Evolutionary conservation across 2,888 invertebrate genomes (phyloP), one percentile per base, ranked within the genome.

Genomic region (Orchestes rusci): DNA sequence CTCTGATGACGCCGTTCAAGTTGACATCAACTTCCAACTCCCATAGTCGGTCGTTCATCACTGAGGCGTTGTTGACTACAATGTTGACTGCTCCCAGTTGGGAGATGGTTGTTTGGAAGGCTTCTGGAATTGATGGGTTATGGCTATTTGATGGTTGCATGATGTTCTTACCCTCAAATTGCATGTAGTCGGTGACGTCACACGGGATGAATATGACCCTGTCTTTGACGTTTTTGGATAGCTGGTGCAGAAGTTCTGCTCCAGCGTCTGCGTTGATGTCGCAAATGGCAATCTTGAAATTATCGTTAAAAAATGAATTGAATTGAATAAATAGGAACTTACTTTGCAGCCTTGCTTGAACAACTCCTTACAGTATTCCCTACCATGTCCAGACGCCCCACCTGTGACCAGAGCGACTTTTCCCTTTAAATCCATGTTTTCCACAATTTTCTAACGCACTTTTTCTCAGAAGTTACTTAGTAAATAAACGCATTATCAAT

Each of bases 1-100:
- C 84, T 44, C 84, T 75, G 51, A 86, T 84, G 4, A 83, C 80
- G 2, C 86, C 86, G 60, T 84, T 87, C 82, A 86, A 72, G 68
- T 87, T 87, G 13, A 84, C 81, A 58, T 84, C 65, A 2, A 66
- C 66, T 59, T 66, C 65, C 23, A 66, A 49, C 51, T 66, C 65
- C 66, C 65, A 66, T 10, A 66, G 48, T 39, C 65, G 50, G 41
- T 65, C 65, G 45, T 64, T 64, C 65, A 66, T 66, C 13, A 66
- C 62, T 10, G 65, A 65, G 3, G 65, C 65, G 52, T 65, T 66
- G 51, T 66, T 65, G 50, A 85, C 76, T 10, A 86, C 83, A 51
- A 87, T 82, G 63, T 86, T 85, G 54, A 86, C 70, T 33, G 79
- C 74, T 37, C 84, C 85, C 57, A 82, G 79, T 52, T 79, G 77